Conservation (phyloP, 2,113 vertebrate species). For the Pantherophis guttatus region DNA sequence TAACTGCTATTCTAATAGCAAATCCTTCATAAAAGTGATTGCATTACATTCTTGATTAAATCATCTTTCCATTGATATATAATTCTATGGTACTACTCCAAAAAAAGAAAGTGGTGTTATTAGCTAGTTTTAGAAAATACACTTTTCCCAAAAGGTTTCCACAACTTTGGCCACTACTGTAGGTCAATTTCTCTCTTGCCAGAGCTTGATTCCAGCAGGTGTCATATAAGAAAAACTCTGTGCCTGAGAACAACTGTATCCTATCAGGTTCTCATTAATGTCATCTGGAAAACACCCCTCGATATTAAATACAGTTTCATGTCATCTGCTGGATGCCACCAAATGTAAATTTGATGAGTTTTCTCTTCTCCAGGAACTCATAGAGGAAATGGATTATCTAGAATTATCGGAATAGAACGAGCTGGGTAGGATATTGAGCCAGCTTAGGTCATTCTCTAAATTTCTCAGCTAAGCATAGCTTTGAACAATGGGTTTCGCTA, state of each 20-base stretch:
- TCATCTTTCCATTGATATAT: too few relatives aligned
- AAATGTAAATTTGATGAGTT: neutral
- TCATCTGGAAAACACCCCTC: neutral
- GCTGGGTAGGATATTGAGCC: neutral
- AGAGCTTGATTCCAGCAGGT: neutral
- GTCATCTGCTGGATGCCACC: neutral
- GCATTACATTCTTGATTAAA: too few relatives aligned
- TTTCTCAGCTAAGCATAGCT: neutral
- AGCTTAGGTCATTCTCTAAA: neutral
- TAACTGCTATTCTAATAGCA: too few relatives aligned
- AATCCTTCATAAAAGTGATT: too few relatives aligned
- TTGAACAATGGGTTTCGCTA: neutral
- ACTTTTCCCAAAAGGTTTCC: too few relatives aligned
- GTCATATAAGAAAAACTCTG: neutral
- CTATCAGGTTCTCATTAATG: neutral
- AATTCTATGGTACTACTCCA: too few relatives aligned
- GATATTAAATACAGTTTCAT: neutral
- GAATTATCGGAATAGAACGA: neutral
- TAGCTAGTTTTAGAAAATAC: too few relatives aligned
- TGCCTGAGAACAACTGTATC: neutral
- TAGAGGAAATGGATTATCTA: neutral
- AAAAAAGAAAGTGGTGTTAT: too few relatives aligned
- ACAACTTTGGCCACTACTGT: too few relatives aligned
- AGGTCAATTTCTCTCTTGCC: neutral
- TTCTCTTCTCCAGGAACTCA: neutral